These are phyloP conservation scores for Parauchenoglanis ngamensis DNA, from an alignment of 2,797 vertebrate genomes.

Conservation along the genomic window DNA sequence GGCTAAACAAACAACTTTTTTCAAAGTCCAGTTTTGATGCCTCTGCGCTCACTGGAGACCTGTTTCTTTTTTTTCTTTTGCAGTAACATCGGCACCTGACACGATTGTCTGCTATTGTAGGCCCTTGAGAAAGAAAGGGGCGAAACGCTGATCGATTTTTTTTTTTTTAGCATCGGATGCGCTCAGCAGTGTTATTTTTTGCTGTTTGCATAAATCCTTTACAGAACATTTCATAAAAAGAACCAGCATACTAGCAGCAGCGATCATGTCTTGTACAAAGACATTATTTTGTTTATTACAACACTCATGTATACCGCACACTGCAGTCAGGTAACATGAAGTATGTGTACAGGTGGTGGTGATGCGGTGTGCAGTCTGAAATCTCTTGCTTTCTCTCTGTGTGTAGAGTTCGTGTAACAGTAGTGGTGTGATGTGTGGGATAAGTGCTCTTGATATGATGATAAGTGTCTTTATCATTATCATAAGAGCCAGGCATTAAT, in stretches of 20 bases:
- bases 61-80: not conserved
- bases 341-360: not conserved
- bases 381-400: not conserved
- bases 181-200: not conserved
- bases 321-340: not conserved
- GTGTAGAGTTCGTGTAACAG: not conserved
- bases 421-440: conserved; percentile 20
- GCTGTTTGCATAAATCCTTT: not conserved
- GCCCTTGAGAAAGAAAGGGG: not conserved
- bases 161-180: not conserved
- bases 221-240: not conserved
- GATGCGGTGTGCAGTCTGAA: not conserved
- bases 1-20: not conserved
- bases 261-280: not conserved
- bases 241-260: not conserved
- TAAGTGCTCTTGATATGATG: conserved; percentile 23
- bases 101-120: not conserved
- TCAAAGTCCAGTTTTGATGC: not conserved
- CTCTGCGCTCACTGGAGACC: not conserved
- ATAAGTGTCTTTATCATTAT: conserved; percentile 5
- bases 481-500: not conserved
- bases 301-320: not conserved
- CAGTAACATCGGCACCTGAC: not conserved
- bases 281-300: not conserved
- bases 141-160: not conserved